Conservation (phyloP, 2,888 invertebrate genomes). For the Drosophila peninsularis region DNA sequence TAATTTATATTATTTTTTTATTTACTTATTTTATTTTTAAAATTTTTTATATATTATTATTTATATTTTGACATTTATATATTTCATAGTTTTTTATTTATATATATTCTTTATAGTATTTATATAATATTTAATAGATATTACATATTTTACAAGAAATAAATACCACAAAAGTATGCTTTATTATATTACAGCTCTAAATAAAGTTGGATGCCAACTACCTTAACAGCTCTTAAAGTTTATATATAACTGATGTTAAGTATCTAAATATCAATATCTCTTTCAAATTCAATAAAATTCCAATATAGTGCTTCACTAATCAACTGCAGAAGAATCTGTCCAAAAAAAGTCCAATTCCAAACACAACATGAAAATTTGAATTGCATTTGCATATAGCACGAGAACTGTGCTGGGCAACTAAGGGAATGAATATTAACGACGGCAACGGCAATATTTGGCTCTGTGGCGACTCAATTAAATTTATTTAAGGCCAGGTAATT, state of each 20-base stretch:
- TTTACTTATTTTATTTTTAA: too few relatives aligned
- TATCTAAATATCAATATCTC: not conserved
- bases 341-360: not conserved
- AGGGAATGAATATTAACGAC: not conserved
- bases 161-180: too few relatives aligned
- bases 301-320: not conserved
- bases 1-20: not conserved
- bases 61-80: too few relatives aligned
- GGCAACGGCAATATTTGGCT: not conserved
- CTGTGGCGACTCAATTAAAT: conserved; percentile 63
- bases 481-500: conserved; percentile 64
- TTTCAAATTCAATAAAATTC: not conserved
- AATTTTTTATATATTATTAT: too few relatives aligned
- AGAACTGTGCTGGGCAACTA: not conserved
- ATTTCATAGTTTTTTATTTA: too few relatives aligned
- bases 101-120: too few relatives aligned
- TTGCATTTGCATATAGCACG: conserved; percentile 1
- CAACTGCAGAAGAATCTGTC: too few relatives aligned
- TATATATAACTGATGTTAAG: fast-evolving
- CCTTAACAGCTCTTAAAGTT: not conserved
- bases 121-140: too few relatives aligned
- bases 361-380: not conserved
- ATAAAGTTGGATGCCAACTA: too few relatives aligned
- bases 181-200: too few relatives aligned
- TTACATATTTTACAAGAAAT: too few relatives aligned